A percentile compares a stretch with the other conserved stretches of the same genome.
Conservation (phyloP, 2,888 invertebrate species). For the Drosophila vallismaia region DNA sequence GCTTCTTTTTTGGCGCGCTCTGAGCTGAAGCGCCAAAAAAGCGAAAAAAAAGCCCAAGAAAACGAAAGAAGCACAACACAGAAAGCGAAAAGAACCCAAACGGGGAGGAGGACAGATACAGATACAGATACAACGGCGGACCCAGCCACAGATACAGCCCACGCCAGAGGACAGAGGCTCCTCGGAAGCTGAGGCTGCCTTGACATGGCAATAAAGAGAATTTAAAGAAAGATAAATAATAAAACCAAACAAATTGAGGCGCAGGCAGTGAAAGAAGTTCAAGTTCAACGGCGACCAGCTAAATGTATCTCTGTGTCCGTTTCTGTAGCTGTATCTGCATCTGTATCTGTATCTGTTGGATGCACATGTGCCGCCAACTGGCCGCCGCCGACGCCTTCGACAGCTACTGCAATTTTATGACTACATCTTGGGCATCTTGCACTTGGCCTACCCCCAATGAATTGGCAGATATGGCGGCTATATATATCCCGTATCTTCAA, state of each 20-base stretch:
- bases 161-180: constrained; percentile 4
- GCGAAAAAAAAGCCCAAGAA: constrained; percentile 39
- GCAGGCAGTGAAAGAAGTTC: constrained; percentile 64
- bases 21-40: constrained; percentile 73
- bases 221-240: constrained; percentile 73
- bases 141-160: constrained; percentile 15
- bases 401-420: constrained; percentile 63
- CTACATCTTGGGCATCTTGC: constrained; percentile 30
- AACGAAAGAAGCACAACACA: constrained; percentile 36
- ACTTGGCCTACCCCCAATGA: constrained; percentile 64
- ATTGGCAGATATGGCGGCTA: constrained; percentile 52
- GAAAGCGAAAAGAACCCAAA: constrained; percentile 41
- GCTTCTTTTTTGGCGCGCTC: constrained; percentile 69
- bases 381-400: constrained; percentile 41
- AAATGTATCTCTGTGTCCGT: constrained; percentile 29
- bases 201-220: constrained; percentile 75
- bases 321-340: constrained; percentile 17
- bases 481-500: constrained; percentile 24
- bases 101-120: constrained; percentile 11
- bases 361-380: constrained; percentile 73
- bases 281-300: constrained; percentile 64
- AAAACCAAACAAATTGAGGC: constrained; percentile 66
- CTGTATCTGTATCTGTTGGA: constrained; percentile 53
- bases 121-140: constrained; percentile 10
- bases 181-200: constrained; percentile 49